These are phyloP conservation scores for Strigamia crassipes DNA, from an alignment of 2,888 invertebrate genomes.

Conservation along the genomic window DNA sequence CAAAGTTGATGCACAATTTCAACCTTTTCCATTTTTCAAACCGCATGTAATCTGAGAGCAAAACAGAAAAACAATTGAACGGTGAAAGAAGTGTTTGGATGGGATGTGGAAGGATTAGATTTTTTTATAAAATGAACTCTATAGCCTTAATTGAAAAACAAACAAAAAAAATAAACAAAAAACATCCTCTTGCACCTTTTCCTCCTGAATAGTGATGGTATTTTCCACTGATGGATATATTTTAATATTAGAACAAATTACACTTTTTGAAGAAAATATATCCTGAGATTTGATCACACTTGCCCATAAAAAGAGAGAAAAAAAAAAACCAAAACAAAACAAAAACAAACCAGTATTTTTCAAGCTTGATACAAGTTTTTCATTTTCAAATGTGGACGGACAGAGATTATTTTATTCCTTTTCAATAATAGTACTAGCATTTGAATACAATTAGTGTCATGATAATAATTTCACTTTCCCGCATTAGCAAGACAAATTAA, in stretches of 20 bases:
- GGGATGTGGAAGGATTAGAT: not conserved
- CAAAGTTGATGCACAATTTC: conserved; percentile 34
- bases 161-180: not conserved
- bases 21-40: conserved; percentile 6
- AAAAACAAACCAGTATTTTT: conserved; percentile 36
- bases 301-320: conserved; percentile 33
- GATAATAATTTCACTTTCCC: not conserved
- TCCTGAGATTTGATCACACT: conserved; percentile 46
- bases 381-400: not conserved
- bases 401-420: conserved; percentile 17
- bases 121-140: conserved; percentile 19
- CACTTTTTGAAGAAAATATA: conserved; percentile 47
- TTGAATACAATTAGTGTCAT: not conserved
- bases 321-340: not conserved
- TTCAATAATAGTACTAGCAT: not conserved
- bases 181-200: conserved; percentile 25
- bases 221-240: conserved; percentile 50
- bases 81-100: not conserved
- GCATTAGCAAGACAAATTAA: not conserved
- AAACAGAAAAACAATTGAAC: not conserved
- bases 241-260: conserved; percentile 49
- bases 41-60: not conserved
- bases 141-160: conserved; percentile 28
- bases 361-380: not conserved
- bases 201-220: conserved; percentile 46